Evolutionary conservation across 2,113 vertebrate genomes (phyloP).

Genomic region (Pelodiscus sinensis): DNA sequence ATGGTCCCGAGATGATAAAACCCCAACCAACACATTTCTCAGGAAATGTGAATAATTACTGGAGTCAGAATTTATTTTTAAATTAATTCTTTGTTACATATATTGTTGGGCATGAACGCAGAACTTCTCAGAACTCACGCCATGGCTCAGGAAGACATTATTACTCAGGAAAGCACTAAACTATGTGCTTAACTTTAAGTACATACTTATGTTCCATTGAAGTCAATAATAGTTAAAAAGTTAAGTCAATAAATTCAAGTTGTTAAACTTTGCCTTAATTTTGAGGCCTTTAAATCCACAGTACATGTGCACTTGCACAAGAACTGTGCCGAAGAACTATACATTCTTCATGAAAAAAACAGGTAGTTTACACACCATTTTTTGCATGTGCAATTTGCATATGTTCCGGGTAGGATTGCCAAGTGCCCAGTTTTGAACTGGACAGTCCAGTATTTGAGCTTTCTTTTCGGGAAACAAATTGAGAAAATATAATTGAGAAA

Average conservation of each 20-base stretch:
- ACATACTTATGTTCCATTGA: not conserved
- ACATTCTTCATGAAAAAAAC: not conserved
- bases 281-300: not conserved
- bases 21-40: not conserved
- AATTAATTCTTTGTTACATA: not conserved
- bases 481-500: too few species aligned
- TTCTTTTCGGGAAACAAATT: too few species aligned
- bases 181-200: not conserved
- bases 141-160: not conserved
- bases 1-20: not conserved
- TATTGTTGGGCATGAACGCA: not conserved
- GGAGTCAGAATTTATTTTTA: conserved; percentile 6
- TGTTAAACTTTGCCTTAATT: not conserved
- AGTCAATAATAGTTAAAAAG: not conserved
- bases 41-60: not conserved
- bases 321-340: not conserved
- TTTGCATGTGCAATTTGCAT: not conserved
- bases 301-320: not conserved
- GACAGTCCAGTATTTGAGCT: too few species aligned
- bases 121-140: not conserved
- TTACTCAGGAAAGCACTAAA: not conserved
- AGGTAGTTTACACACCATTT: not conserved
- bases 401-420: too few species aligned
- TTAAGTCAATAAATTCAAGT: not conserved
- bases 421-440: too few species aligned